phyloP scores from a whole-genome alignment of 2,113 vertebrate species.

The Odocoileus virginianus region DNA sequence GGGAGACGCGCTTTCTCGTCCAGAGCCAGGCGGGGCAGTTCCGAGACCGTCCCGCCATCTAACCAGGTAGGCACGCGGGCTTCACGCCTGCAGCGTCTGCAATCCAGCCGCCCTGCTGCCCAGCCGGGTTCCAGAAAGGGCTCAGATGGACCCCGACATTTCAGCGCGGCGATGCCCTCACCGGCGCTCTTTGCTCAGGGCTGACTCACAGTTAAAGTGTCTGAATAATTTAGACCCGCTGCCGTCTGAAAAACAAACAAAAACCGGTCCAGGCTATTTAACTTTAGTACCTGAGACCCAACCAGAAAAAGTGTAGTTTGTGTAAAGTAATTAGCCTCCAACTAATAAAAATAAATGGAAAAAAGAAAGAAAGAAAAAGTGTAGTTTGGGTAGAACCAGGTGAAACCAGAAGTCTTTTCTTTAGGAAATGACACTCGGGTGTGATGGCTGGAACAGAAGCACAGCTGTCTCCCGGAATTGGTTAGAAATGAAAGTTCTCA shows the following conservation, averaged over 20 bases:
- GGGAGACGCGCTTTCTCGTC: neutral
- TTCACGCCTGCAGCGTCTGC: neutral
- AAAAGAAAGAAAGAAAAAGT: neutral
- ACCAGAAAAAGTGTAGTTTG: neutral
- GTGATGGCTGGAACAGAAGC: neutral
- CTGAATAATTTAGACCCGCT: neutral
- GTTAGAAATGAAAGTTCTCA: neutral
- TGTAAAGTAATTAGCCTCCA: neutral
- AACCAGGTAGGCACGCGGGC: rapidly evolving
- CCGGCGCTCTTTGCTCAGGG: neutral
- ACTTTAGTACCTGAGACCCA: neutral
- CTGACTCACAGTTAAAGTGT: neutral
- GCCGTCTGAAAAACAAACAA: neutral
- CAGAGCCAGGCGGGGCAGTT: neutral
- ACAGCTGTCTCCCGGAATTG: neutral
- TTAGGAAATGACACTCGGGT: neutral
- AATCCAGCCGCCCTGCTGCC: neutral
- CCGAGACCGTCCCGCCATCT: neutral
- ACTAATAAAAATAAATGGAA: too few species aligned
- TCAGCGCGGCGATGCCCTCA: rapidly evolving
- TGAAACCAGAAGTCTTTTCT: neutral
- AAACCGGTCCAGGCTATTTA: neutral
- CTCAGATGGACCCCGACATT: neutral
- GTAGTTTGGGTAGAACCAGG: neutral
- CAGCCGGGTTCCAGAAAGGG: neutral